Base-by-base conservation (phyloP, 2,888 invertebrate species). In the Rotaria socialis region DNA sequence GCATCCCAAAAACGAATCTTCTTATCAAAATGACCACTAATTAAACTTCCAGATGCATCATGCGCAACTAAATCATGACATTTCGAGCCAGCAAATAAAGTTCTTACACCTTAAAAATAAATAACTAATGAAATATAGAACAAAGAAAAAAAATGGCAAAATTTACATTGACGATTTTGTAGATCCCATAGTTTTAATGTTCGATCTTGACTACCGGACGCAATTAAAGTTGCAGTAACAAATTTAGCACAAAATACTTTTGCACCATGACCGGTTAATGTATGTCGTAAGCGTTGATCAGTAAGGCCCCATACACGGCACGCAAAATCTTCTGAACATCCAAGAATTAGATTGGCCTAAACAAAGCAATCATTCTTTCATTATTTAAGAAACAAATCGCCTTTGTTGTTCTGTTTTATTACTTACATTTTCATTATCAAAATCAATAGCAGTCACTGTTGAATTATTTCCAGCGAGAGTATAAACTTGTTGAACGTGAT, bases 131-230 rank as follows among this genome's bases (percentile, higher is more conserved):
- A 67, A 47, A 24, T 85, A n/a, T 50, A 74, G 22, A 85, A 50
- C 8, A 10, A n/a, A 2, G 16, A 55, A 24, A 43, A 52, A 75
- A 58, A 86, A 86, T 85, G 56, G n/a, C 27, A 27, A 14, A 75
- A 89, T 93, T 94, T 92, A 94, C 96, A 96, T 87, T 95, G 94
- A 92, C 95, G 94, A 92, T 95, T 95, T 89, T 95, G 94, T 84
- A 98, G 93, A 92, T 99, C 99, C 98, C 98, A 99, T 90, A 98
- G 94, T 93, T 98, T 99, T 87, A 99, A 93, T 55, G 98, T 98
- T 88, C 98, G 94, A 92, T 99, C 99, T 92, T 97, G 95, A 92
- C 97, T 97, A 88, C 99, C 99, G 58, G 97, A 96, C 87, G 97
- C 96, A 87, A 97, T 96, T 93, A 96, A 96, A 88, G 94, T 94